phyloP scores from a whole-genome alignment of 2,888 invertebrate genomes.

The Lithophane leautieri region DNA sequence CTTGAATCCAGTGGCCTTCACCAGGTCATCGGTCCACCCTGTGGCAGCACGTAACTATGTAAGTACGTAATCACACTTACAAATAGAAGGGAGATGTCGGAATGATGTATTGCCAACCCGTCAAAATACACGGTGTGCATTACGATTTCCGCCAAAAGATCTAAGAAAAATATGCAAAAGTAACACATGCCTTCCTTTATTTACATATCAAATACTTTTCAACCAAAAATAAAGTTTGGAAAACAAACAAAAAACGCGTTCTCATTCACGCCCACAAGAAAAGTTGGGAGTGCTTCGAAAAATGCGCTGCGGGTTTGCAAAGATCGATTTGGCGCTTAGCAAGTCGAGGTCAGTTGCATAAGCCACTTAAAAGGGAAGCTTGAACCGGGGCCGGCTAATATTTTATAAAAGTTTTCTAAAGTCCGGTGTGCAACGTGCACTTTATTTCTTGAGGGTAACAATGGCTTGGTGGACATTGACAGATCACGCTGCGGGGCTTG shows the following conservation, averaged over 20 bases:
- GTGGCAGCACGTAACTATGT: no score
- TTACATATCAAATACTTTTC: conserved; percentile 37
- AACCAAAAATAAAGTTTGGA: conserved; percentile 49
- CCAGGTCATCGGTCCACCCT: no score
- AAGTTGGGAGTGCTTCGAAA: conserved; percentile 65
- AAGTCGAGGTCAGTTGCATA: conserved; percentile 67
- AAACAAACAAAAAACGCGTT: conserved; percentile 53
- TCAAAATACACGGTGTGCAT: conserved; percentile 49
- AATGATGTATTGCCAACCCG: conserved; percentile 43
- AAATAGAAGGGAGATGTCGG: conserved; percentile 29
- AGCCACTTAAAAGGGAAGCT: conserved; percentile 67
- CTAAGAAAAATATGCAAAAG: conserved; percentile 53
- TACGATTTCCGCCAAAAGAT: conserved; percentile 59
- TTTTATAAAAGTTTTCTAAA: conserved; percentile 80
- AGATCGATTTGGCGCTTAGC: conserved; percentile 69
- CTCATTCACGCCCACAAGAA: conserved; percentile 51
- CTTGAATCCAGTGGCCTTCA: no score
- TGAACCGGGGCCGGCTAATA: conserved; percentile 70
- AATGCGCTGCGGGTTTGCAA: conserved; percentile 62
- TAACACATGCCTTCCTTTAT: conserved; percentile 36
- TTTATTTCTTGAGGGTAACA: conserved; percentile 83
- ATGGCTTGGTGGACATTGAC: conserved; percentile 83
- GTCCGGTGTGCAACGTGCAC: conserved; percentile 76
- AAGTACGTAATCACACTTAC: neutral
- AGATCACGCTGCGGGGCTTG: conserved; percentile 71